Base-by-base conservation (phyloP, 1,140 invertebrate genomes). In the Samia ricini region DNA sequence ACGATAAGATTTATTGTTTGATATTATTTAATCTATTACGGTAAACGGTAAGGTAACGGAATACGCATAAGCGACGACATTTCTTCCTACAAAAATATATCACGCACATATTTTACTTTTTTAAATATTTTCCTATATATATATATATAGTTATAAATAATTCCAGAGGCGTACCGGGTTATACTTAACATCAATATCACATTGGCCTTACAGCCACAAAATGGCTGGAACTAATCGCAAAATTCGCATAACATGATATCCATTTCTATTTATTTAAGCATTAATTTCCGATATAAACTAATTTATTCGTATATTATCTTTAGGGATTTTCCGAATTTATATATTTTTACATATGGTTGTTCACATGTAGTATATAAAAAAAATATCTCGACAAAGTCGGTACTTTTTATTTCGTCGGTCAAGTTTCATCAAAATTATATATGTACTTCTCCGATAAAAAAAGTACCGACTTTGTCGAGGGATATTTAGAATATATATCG, bases 101-200 rank as follows among this genome's bases (percentile, higher is more conserved):
- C n/a, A 10, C 20, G 10, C 49, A 22, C 18, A 51, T 51, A 15
- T 48, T n/a, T 15, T n/a, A 20, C 7, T 52, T 22, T 52, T 22
- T 22, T 55, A 36, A 52, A 7, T 15, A 36, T 50, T 57, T n/a
- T n/a, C n/a, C n/a, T n/a, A n/a, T n/a, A n/a, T n/a, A n/a, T n/a
- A n/a, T n/a, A n/a, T n/a, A n/a, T n/a, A n/a, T n/a, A n/a, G n/a
- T n/a, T n/a, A n/a, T n/a, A n/a, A n/a, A n/a, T n/a, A 20, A 50
- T 63, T 71, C 71, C 71, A 70, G 77, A 73, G 60, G 66, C 72
- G 77, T 70, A 75, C 74, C 71, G 79, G 79, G 75, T 29, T 12
- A 50, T n/a, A 68, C 64, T 77, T 83, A 79, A 85, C 76, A 82
- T 73, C 78, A 79, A 82, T 86, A 88, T 88, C 85, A 88, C 85